Conservation (phyloP, 2,888 invertebrate species). For the Morpho achilles region DNA sequence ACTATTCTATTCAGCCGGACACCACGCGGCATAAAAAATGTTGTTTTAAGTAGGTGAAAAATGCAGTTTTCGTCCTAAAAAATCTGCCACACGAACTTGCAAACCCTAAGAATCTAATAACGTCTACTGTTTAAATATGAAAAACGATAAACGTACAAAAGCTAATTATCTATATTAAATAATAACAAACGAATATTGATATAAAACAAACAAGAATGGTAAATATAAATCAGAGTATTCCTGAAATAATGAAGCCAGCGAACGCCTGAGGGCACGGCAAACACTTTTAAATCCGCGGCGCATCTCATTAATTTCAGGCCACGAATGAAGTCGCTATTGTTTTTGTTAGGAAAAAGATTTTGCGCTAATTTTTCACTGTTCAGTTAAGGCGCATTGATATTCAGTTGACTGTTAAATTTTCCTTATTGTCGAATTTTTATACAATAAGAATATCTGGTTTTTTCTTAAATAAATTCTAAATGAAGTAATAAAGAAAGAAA, state of each 20-base stretch:
- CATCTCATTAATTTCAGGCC: conserved; percentile 73
- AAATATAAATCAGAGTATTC: conserved; percentile 73
- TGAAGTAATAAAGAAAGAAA: too few species aligned
- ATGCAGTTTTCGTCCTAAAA: too few species aligned
- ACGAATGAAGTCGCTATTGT: conserved; percentile 67
- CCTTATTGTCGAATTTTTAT: not conserved
- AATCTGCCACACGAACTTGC: too few species aligned
- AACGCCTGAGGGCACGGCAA: conserved; percentile 65
- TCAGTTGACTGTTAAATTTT: conserved; percentile 10
- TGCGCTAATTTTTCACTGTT: conserved; percentile 61
- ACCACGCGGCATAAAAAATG: too few species aligned
- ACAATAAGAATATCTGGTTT: not conserved
- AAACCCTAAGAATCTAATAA: too few species aligned
- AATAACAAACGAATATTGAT: conserved; percentile 5
- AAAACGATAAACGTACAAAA: not conserved
- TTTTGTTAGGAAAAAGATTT: conserved; percentile 66
- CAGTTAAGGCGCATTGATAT: conserved; percentile 37
- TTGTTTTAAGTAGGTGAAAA: too few species aligned
- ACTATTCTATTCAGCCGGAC: too few species aligned
- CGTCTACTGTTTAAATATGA: not conserved
- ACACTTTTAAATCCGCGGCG: conserved; percentile 73
- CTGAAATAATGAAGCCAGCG: conserved; percentile 65
- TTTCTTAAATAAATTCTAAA: not conserved
- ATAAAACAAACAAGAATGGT: conserved; percentile 40
- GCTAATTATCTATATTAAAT: conserved; percentile 9